phyloP scores from a whole-genome alignment of 1,140 invertebrate genomes.

The Trichonephila inaurata region DNA sequence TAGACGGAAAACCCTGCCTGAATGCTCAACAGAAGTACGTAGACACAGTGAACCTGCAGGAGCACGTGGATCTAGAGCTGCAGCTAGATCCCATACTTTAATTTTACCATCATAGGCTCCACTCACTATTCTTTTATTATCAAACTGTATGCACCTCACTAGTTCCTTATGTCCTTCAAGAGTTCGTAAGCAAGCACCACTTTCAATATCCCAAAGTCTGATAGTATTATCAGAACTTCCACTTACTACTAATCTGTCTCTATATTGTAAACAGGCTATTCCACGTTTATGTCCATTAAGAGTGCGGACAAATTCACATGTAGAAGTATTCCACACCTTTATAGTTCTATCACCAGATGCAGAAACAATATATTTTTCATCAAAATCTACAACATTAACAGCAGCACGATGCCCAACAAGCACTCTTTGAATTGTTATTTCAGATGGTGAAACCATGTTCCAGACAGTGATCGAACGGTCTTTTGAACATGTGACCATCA shows the following conservation, averaged over 20 bases:
- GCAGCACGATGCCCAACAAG: slow-evolving; percentile 98
- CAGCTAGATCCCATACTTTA: slow-evolving; percentile 99
- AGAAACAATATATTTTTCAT: slow-evolving; percentile 99
- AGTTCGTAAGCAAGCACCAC: slow-evolving; percentile 96
- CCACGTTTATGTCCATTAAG: slow-evolving; percentile 99
- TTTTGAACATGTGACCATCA: slow-evolving; percentile 99
- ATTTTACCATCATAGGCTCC: slow-evolving; percentile 99
- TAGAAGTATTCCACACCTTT: slow-evolving; percentile 98
- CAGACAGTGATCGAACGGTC: slow-evolving; percentile 99
- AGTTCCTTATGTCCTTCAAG: slow-evolving; percentile 99
- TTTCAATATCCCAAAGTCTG: slow-evolving; percentile 99
- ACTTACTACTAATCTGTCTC: slow-evolving; percentile 97
- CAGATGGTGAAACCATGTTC: slow-evolving; percentile 99
- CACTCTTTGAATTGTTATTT: slow-evolving; percentile 96
- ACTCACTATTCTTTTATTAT: slow-evolving; percentile 98
- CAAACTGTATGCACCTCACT: slow-evolving; percentile 97
- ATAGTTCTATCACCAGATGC: slow-evolving; percentile 99
- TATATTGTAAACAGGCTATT: slow-evolving; percentile 99
- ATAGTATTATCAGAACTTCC: slow-evolving; percentile 99
- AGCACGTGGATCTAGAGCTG: slow-evolving; percentile 96
- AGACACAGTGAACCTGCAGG: slow-evolving; percentile 95
- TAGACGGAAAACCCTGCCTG: slow-evolving; percentile 98
- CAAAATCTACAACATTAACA: slow-evolving; percentile 99
- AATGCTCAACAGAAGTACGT: slow-evolving; percentile 98
- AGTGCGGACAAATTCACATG: slow-evolving; percentile 99